Evolutionary conservation across 2,113 vertebrate genomes (phyloP), one percentile per base, ranked within the genome.

Genomic region (Nothoprocta perdicaria): DNA sequence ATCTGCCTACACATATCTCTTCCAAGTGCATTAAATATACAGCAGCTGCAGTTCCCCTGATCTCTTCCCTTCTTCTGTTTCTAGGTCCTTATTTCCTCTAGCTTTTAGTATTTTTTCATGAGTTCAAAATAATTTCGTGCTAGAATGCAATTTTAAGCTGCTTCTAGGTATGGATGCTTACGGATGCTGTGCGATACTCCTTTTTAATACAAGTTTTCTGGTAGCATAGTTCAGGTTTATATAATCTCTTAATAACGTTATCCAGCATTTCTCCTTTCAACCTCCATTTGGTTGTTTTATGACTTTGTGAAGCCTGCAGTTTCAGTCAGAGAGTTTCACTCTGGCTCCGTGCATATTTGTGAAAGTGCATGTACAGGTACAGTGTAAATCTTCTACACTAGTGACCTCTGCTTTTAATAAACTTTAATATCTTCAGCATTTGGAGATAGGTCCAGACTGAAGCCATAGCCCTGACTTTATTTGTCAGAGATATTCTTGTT

Each of bases 361-460:
- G 62, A 24, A 55, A 7, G 33, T 24, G n/a, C 50, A 43, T 67
- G 19, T 38, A 2, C 14, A 0, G 3, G 8, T 16, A 29, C 33
- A 0, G 0, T 35, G 33, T 27, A 19, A 35, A 13, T 14, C 8
- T 62, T 88, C 31, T 8, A 1, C 24, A 41, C 40, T 8, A 13
- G 1, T 57, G 21, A 62, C 60, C 8, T 67, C n/a, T 53, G 35
- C n/a, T 83, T 80, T 76, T 76, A 10, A 41, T 52, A 29, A 41
- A 33, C 53, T 19, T n/a, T 91, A 41, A 3, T 50, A 1, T 1
- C 29, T 31, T 29, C 53, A 31, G 53, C 29, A 31, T 57, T 57
- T 57, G 53, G 53, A 57, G 53, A 31, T 31, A 66, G 8, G 5
- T 83, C 26, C 35, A n/a, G 55, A 45, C 45, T 23, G 2, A 26